Conservation (phyloP, 2,113 vertebrate species). For the Otus sunia region DNA sequence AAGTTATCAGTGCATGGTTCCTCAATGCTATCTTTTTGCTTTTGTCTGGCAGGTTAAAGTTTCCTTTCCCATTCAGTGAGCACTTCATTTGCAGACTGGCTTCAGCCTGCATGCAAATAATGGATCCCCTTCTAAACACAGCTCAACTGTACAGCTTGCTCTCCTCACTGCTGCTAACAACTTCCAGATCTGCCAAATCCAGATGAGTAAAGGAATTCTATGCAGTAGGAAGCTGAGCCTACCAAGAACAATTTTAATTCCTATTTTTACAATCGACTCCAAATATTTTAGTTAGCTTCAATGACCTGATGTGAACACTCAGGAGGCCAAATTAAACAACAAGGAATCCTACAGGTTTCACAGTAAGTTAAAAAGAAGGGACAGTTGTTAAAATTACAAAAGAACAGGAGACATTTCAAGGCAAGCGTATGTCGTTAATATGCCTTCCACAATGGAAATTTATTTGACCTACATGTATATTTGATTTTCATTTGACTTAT, state of each 20-base stretch:
- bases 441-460: neutral
- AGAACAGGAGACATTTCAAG: neutral
- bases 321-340: neutral
- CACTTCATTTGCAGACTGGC: neutral
- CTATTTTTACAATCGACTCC: neutral
- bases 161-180: neutral
- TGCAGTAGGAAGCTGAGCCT: neutral
- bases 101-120: neutral
- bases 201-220: neutral
- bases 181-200: neutral
- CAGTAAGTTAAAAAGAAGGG: neutral
- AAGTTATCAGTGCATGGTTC: neutral
- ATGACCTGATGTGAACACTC: neutral
- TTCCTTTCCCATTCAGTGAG: neutral
- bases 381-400: neutral
- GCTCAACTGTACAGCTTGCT: neutral
- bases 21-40: neutral
- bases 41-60: neutral
- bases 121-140: neutral
- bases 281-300: neutral
- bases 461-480: neutral
- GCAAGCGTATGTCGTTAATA: neutral
- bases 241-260: neutral
- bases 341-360: neutral
- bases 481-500: neutral